phyloP scores from a whole-genome alignment of 2,113 vertebrate genomes.

The Larimichthys crocea region DNA sequence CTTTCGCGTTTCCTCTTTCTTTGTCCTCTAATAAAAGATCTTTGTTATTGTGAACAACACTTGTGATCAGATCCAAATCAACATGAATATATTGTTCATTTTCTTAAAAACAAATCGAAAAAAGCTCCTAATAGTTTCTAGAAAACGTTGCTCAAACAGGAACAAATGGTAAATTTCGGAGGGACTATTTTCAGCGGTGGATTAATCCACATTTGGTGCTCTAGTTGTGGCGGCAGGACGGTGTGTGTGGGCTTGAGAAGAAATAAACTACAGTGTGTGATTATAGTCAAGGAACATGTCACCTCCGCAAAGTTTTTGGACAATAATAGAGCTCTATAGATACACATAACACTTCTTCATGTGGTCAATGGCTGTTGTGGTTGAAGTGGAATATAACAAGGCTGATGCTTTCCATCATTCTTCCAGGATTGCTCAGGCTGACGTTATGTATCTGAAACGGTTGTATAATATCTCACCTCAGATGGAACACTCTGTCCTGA shows the following conservation, averaged over 20 bases:
- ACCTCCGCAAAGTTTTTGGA: not conserved
- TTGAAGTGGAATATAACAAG: not conserved
- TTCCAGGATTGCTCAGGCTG: not conserved
- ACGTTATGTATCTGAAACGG: conserved; percentile 7
- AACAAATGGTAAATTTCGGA: not conserved
- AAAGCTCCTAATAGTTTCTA: not conserved
- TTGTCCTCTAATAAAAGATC: not conserved
- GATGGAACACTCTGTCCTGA: conserved; percentile 16
- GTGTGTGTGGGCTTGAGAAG: not conserved
- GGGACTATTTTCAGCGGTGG: not conserved
- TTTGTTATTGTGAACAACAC: not conserved
- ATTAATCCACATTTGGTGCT: not conserved
- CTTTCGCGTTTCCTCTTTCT: too few species aligned
- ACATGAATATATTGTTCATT: too few species aligned
- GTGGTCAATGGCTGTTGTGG: too few species aligned
- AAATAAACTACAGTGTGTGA: not conserved
- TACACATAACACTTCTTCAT: too few species aligned
- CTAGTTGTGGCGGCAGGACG: not conserved
- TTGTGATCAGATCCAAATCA: not conserved
- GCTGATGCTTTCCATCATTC: not conserved
- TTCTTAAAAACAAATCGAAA: too few species aligned
- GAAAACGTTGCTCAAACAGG: too few species aligned
- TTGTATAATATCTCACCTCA: conserved; percentile 40
- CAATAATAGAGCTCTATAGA: not conserved
- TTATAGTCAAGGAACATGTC: not conserved